Evolutionary conservation across 2,113 vertebrate genomes (phyloP), one percentile per base, ranked within the genome.

Genomic region (Charina bottae): DNA sequence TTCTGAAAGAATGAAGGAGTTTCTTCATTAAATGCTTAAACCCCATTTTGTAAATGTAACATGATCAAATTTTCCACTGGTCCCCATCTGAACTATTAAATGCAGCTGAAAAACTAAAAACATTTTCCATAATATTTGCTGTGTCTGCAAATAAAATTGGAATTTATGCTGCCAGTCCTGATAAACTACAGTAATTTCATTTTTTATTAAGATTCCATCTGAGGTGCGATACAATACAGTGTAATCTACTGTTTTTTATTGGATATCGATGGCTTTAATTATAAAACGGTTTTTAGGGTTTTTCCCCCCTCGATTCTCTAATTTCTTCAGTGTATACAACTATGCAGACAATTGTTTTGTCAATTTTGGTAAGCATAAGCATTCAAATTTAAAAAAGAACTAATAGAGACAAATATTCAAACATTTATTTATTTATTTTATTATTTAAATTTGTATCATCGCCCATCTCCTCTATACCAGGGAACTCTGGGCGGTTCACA

Each of bases 221-320:
- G 58, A 58, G 13, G 26, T 62, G 60, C 84, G 84, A 89, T 84
- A 84, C 83, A n/a, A 4, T 9, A 88, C 28, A 83, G 26, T 33
- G 60, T 60, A 83, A 28, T 83, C 54, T 19, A 91, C 10, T 37
- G 21, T 49, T n/a, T 84, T 59, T 42, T 83, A 84, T 53, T 83
- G 42, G 7, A 83, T 92, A 89, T 89, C 84, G 56, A 89, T 92
- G 72, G 42, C 10, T 92, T 92, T 92, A 92, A 92, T 92, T 92
- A 89, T 26, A 23, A 89, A 92, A 49, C 12, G 87, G 5, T 42
- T 55, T 85, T 33, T 9, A 90, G 46, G 5, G 55, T 15, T 9
- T 46, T 26, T 55, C 60, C 2, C 13, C 23, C 26, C n/a, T n/a
- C 23, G 4, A 23, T 33, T 12, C 53, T 72, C 24, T 21, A 85